phyloP scores from a whole-genome alignment of 2,113 vertebrate genomes.

The Hemichromis elongatus region DNA sequence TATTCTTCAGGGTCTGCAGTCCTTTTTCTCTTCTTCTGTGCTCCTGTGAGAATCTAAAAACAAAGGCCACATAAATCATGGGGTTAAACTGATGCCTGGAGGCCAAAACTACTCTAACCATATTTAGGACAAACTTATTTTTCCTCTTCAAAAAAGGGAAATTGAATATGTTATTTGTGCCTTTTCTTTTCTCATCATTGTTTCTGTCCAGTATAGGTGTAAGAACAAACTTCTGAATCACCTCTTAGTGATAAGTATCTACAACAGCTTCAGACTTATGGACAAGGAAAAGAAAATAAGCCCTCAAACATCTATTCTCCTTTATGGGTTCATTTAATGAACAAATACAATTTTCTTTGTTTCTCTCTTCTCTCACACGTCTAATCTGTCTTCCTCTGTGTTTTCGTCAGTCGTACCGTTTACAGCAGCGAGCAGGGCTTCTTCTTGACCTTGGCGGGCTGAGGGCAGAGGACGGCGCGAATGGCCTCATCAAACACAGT shows the following conservation, averaged over 20 bases:
- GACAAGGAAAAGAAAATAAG: background rate
- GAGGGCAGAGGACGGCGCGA: slow-evolving; percentile 85
- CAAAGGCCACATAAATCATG: background rate
- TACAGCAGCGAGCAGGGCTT: slow-evolving; percentile 78
- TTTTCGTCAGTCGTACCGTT: slow-evolving; percentile 43
- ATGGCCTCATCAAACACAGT: slow-evolving; percentile 92
- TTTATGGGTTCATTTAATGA: background rate
- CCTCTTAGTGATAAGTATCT: background rate
- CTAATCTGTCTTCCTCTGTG: background rate
- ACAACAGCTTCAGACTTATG: background rate
- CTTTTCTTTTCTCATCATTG: background rate
- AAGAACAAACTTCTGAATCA: background rate
- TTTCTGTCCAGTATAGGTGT: fast-evolving
- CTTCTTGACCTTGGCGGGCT: slow-evolving; percentile 80
- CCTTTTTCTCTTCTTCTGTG: background rate
- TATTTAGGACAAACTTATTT: background rate
- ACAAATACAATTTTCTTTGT: fast-evolving
- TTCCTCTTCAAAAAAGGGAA: background rate
- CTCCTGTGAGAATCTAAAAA: background rate
- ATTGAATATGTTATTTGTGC: background rate
- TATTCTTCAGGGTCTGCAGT: background rate
- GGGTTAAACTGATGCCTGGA: background rate
- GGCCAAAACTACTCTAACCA: fast-evolving
- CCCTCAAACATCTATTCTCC: background rate
- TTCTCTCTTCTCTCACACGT: background rate